These are phyloP conservation scores for Leucophenga maculata DNA, from an alignment of 2,888 invertebrate species.

Conservation along the genomic window DNA sequence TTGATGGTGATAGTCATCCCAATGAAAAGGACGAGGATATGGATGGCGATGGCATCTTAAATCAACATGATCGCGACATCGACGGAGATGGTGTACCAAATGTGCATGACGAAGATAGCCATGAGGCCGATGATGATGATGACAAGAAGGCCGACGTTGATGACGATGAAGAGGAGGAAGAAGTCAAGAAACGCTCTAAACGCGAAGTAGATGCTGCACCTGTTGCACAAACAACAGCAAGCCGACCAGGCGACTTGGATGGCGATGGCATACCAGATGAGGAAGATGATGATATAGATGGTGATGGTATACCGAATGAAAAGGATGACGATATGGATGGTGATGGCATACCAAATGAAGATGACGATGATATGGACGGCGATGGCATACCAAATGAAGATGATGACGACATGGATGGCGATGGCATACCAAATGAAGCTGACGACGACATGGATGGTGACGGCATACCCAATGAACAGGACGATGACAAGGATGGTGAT, in stretches of 20 bases:
- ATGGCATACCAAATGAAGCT: conserved; percentile 59
- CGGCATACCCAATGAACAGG: conserved; percentile 66
- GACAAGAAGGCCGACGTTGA: not conserved
- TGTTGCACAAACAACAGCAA: conserved; percentile 40
- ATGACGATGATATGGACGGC: conserved; percentile 64
- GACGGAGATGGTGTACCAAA: conserved; percentile 57
- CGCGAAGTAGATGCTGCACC: conserved; percentile 68
- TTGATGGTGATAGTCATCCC: conserved; percentile 69
- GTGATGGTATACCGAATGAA: conserved; percentile 57
- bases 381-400: conserved; percentile 68
- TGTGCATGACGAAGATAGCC: conserved; percentile 57
- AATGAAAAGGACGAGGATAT: conserved; percentile 70
- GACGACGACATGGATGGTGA: conserved; percentile 68
- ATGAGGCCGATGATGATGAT: conserved; percentile 43
- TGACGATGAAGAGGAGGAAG: conserved; percentile 51
- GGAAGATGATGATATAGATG: conserved; percentile 55
- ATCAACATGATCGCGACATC: conserved; percentile 53
- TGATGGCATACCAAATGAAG: conserved; percentile 67
- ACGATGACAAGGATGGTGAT: conserved; percentile 58
- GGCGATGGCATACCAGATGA: conserved; percentile 48
- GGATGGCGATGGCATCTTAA: conserved; percentile 72
- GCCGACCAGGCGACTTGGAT: conserved; percentile 52
- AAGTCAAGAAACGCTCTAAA: conserved; percentile 69
- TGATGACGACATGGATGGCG: conserved; percentile 62
- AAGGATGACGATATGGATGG: conserved; percentile 58